A percentile compares a stretch with the other conserved stretches of the same genome.
These are phyloP conservation scores for Macroramphosus scolopax DNA, from an alignment of 2,797 vertebrate species.

Conservation along the genomic window DNA sequence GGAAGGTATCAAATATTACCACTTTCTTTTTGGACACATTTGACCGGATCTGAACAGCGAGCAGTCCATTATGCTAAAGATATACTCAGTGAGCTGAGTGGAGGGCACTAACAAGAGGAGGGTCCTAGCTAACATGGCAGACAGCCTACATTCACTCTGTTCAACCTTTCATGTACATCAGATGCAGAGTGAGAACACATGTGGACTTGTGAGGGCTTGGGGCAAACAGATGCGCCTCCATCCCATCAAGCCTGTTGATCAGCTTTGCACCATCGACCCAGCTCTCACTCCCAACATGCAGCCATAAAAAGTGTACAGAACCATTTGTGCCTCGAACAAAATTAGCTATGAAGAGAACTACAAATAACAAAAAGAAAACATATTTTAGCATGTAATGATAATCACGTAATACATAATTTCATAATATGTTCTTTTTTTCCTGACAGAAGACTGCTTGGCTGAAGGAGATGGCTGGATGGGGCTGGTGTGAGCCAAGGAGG, in stretches of 20 bases:
- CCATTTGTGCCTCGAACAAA: constrained; percentile 26
- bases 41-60: constrained; percentile 28
- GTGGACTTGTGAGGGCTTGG: constrained; percentile 10
- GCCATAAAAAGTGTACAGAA: constrained; percentile 31
- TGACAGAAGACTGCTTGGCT: constrained; percentile 66
- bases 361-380: too few relatives aligned
- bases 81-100: constrained; percentile 31
- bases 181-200: constrained; percentile 21
- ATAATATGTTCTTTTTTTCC: constrained; percentile 56
- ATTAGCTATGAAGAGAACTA: constrained; percentile 48
- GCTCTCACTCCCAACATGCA: constrained; percentile 28
- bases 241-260: constrained; percentile 24
- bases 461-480: constrained; percentile 27
- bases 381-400: constrained; percentile 73
- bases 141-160: constrained; percentile 56
- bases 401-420: constrained; percentile 67
- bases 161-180: constrained; percentile 47
- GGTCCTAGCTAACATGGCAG: constrained; percentile 34
- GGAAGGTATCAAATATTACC: constrained; percentile 27
- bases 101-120: constrained; percentile 37
- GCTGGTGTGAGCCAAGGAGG: too few relatives aligned
- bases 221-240: constrained; percentile 4
- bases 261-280: constrained; percentile 11
- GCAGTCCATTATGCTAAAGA: constrained; percentile 21
- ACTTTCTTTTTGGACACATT: constrained; percentile 34